These are phyloP conservation scores for Microtus oregoni DNA, from an alignment of 2,113 vertebrate genomes.

Conservation along the genomic window DNA sequence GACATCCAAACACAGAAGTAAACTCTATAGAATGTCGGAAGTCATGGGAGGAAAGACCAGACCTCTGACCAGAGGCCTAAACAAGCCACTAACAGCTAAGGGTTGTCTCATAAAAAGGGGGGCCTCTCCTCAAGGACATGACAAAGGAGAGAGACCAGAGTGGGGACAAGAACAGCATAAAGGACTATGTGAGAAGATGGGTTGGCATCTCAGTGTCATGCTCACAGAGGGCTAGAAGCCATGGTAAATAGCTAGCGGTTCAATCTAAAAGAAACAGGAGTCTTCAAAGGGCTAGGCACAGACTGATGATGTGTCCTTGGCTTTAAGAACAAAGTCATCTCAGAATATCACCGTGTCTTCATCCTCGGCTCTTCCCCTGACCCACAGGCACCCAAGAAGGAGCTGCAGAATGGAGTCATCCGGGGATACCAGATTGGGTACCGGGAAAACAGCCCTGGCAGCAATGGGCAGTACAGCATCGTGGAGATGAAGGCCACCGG, in stretches of 20 bases:
- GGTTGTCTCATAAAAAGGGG: background rate
- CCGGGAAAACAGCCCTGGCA: conserved; percentile 97
- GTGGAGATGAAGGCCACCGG: conserved; percentile 99
- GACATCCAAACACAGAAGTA: background rate
- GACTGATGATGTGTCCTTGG: background rate
- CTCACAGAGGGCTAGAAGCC: background rate
- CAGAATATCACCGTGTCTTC: background rate
- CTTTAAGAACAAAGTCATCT: background rate
- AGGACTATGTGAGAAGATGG: background rate
- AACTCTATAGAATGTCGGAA: background rate
- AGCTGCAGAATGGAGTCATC: conserved; percentile 98
- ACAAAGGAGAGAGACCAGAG: background rate
- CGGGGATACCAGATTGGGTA: conserved; percentile 99
- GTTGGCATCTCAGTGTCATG: background rate
- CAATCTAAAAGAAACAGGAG: background rate
- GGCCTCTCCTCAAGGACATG: background rate
- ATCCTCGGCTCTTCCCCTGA: rapidly evolving
- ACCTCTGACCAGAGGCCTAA: background rate
- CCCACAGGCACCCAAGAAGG: conserved; percentile 95
- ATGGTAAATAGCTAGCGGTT: background rate
- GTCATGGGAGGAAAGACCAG: background rate
- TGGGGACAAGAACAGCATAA: background rate
- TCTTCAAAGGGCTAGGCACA: background rate
- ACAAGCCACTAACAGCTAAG: background rate
- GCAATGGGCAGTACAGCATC: conserved; percentile 98